Conservation (phyloP, 2,113 vertebrate genomes). For the Mesocricetus auratus region DNA sequence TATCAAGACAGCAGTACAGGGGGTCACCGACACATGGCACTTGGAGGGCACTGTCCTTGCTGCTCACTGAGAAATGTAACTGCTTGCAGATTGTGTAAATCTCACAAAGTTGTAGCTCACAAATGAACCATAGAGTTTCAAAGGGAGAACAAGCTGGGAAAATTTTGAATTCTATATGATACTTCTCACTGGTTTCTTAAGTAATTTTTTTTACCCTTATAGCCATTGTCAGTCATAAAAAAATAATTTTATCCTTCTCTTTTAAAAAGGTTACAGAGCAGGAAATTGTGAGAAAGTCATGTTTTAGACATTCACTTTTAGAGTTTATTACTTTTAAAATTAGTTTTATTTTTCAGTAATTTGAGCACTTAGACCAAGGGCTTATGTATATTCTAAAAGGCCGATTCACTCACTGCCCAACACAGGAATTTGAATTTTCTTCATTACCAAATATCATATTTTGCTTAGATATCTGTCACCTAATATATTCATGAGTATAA, state of each 20-base stretch:
- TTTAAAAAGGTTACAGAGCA: constrained; percentile 13
- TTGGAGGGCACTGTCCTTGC: neutral
- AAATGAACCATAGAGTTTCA: constrained; percentile 33
- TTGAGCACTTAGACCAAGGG: neutral
- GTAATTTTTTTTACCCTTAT: constrained; percentile 43
- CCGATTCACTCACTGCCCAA: neutral
- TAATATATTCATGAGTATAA: constrained; percentile 31
- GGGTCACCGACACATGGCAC: neutral
- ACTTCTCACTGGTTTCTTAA: constrained; percentile 29
- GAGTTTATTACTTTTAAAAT: constrained; percentile 20
- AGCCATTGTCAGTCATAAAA: constrained; percentile 37
- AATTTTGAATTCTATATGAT: constrained; percentile 51
- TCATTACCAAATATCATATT: constrained; percentile 46
- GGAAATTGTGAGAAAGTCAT: constrained; percentile 35
- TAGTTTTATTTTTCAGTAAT: constrained; percentile 32
- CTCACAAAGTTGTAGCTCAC: constrained; percentile 14
- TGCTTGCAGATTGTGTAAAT: constrained; percentile 26
- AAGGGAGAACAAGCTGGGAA: neutral
- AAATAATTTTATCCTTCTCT: neutral
- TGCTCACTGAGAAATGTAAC: neutral
- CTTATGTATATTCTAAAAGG: constrained; percentile 18
- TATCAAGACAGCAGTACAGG: neutral
- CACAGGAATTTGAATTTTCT: constrained; percentile 32
- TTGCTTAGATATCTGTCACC: constrained; percentile 53
- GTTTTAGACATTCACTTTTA: neutral